These are phyloP conservation scores for Allolobophora icterica DNA, from an alignment of 2,888 invertebrate genomes.

Conservation along the genomic window DNA sequence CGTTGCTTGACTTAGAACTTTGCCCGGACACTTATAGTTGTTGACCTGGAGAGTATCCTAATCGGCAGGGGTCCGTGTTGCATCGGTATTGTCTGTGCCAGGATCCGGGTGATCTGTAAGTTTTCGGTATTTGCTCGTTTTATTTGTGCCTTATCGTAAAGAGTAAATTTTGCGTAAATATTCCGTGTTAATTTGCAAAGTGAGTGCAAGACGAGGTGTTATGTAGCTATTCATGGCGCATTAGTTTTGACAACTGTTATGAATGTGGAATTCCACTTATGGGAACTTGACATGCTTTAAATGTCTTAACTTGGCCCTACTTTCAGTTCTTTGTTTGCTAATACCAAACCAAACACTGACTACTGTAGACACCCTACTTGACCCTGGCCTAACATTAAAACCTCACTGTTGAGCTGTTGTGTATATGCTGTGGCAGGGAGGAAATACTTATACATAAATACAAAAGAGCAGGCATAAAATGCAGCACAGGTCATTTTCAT, in stretches of 20 bases:
- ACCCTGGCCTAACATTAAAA: neutral
- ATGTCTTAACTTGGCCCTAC: neutral
- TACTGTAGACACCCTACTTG: neutral
- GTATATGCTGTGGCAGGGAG: neutral
- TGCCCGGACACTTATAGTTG: neutral
- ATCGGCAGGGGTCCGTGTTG: slow-evolving; percentile 1
- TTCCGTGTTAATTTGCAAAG: neutral
- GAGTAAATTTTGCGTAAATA: neutral
- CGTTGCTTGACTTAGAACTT: neutral
- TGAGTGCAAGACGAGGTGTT: too few species aligned
- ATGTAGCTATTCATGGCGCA: neutral
- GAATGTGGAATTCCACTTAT: neutral
- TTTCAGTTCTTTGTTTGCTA: neutral
- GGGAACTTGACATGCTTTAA: neutral
- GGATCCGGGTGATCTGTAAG: neutral
- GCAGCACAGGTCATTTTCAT: too few species aligned
- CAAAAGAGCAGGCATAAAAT: neutral
- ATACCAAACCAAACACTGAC: neutral
- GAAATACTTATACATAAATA: neutral
- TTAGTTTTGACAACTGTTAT: neutral
- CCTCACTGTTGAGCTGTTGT: neutral
- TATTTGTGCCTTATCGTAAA: neutral
- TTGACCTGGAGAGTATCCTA: neutral
- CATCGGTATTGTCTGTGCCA: neutral
- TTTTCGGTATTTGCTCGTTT: neutral